A percentile compares a stretch with the other conserved stretches of the same genome.
phyloP scores from a whole-genome alignment of 2,888 invertebrate species.

The Zele albiditarsus region DNA sequence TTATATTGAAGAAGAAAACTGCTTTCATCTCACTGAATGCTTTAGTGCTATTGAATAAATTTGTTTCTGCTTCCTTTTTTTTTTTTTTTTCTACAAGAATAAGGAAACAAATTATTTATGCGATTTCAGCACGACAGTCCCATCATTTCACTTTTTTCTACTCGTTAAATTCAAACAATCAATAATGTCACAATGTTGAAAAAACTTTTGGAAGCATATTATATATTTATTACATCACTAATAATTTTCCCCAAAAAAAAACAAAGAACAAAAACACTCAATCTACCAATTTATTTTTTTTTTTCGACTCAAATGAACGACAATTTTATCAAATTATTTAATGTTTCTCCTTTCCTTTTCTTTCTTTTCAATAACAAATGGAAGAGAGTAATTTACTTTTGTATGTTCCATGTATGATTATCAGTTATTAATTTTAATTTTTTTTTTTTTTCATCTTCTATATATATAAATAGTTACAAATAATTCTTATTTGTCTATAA shows the following conservation, averaged over 20 bases:
- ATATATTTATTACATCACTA: background rate
- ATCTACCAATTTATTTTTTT: too few relatives aligned
- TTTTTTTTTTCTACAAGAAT: too few relatives aligned
- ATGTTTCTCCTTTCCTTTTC: conserved; percentile 24
- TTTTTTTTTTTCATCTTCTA: conserved; percentile 45
- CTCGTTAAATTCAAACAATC: background rate
- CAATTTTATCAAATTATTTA: conserved; percentile 45
- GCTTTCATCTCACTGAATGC: too few relatives aligned
- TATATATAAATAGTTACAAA: conserved; percentile 64
- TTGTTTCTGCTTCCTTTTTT: too few relatives aligned
- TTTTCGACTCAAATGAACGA: too few relatives aligned
- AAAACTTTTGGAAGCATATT: background rate
- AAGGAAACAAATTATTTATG: too few relatives aligned
- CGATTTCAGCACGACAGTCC: too few relatives aligned
- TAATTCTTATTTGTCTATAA: conserved; percentile 58
- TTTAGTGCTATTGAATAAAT: too few relatives aligned
- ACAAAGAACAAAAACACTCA: too few relatives aligned
- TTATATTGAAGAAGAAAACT: too few relatives aligned
- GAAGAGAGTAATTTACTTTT: conserved; percentile 18
- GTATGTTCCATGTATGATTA: background rate
- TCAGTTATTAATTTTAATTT: too few relatives aligned
- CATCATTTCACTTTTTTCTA: too few relatives aligned
- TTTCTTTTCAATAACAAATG: conserved; percentile 13
- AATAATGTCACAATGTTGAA: background rate
- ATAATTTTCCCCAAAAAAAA: background rate